These are phyloP conservation scores for Cepaea hortensis DNA, from an alignment of 2,888 invertebrate genomes.

Conservation along the genomic window DNA sequence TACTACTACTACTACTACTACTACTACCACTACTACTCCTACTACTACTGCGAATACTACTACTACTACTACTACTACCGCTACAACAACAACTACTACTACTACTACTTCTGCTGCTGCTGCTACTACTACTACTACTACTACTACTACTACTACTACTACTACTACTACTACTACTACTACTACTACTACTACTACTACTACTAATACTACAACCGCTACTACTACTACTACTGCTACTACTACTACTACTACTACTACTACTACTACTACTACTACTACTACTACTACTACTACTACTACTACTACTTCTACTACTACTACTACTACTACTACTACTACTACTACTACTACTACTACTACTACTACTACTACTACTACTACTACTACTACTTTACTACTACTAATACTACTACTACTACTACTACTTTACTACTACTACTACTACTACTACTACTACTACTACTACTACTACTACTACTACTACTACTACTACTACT, in stretches of 20 bases:
- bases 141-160: not conserved
- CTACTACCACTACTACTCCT: not conserved
- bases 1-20: not conserved
- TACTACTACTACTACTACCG: not conserved
- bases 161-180: not conserved
- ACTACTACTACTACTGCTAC: too few relatives aligned
- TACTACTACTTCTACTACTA: conserved; percentile 28
- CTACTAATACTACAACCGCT: too few relatives aligned
- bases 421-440: conserved; percentile 26
- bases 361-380: not conserved
- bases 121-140: not conserved
- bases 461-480: conserved; percentile 23
- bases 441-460: conserved; percentile 29
- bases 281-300: conserved; percentile 26
- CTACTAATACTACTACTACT: not conserved
- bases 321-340: conserved; percentile 23
- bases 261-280: conserved; percentile 10
- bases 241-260: not conserved
- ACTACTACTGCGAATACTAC: not conserved
- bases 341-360: conserved; percentile 22
- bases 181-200: too few relatives aligned
- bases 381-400: not conserved
- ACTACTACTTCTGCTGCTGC: not conserved
- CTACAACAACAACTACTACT: not conserved
- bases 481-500: not conserved